Evolutionary conservation across 2,888 invertebrate species (phyloP).

Genomic region (Spodoptera littoralis): DNA sequence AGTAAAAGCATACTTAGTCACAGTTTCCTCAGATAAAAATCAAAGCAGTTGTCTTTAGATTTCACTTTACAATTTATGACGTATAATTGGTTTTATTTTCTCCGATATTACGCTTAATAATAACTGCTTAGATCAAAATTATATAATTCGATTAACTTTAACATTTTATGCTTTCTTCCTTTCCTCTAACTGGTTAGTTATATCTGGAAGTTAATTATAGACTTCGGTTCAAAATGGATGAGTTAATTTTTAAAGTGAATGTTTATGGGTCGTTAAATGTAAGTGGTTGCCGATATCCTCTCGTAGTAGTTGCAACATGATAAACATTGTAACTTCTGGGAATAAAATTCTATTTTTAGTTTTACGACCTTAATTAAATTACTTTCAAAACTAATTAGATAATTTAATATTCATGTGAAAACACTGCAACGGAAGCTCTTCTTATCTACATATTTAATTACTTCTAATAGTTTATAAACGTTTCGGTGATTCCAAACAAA

Average conservation of each 20-base stretch:
- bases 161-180: conserved; percentile 43
- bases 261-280: conserved; percentile 12
- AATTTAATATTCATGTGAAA: too few relatives aligned
- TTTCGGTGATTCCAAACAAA: too few relatives aligned
- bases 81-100: conserved; percentile 54
- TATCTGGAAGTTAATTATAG: conserved; percentile 20
- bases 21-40: conserved; percentile 8
- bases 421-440: too few relatives aligned
- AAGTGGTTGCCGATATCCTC: conserved; percentile 11
- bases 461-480: too few relatives aligned
- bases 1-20: too few relatives aligned
- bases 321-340: conserved; percentile 4
- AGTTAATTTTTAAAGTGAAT: conserved; percentile 6
- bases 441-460: too few relatives aligned
- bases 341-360: too few relatives aligned
- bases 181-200: conserved; percentile 28
- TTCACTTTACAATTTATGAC: conserved; percentile 54
- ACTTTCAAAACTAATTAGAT: too few relatives aligned
- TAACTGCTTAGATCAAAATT: conserved; percentile 32
- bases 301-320: conserved; percentile 12
- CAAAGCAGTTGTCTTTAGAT: conserved; percentile 37
- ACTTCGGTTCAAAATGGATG: conserved; percentile 18
- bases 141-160: conserved; percentile 45
- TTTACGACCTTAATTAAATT: too few relatives aligned
- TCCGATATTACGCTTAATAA: conserved; percentile 44